Evolutionary conservation across 2,797 vertebrate genomes (phyloP).

Genomic region (Arrhamphus sclerolepis): DNA sequence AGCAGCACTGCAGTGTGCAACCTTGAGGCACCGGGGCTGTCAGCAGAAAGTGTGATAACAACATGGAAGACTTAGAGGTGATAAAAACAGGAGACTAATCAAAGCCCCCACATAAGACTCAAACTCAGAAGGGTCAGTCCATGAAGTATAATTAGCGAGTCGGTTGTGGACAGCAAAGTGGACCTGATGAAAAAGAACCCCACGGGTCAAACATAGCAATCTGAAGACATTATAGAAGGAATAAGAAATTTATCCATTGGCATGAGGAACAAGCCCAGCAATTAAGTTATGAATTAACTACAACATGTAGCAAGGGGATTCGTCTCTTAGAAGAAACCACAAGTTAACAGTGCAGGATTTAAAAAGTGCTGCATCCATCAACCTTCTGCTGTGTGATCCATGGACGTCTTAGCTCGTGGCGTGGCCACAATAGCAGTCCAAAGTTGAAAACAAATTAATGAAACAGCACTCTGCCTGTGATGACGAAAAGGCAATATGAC

Average conservation of each 20-base stretch:
- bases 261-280: constrained; percentile 59
- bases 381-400: constrained; percentile 34
- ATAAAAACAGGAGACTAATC: constrained; percentile 82
- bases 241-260: constrained; percentile 70
- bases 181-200: constrained; percentile 76
- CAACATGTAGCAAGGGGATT: constrained; percentile 60
- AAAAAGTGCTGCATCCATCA: constrained; percentile 23
- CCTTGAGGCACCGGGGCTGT: constrained; percentile 73
- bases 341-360: constrained; percentile 31
- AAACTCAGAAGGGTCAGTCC: constrained; percentile 77
- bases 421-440: constrained; percentile 13
- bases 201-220: constrained; percentile 68
- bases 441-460: constrained; percentile 55
- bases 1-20: constrained; percentile 68
- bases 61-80: constrained; percentile 72
- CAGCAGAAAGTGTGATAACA: constrained; percentile 78
- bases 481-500: constrained; percentile 67
- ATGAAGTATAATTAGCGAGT: constrained; percentile 81
- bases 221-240: constrained; percentile 70
- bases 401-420: constrained; percentile 27
- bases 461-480: constrained; percentile 60
- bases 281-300: constrained; percentile 74
- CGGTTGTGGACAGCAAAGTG: constrained; percentile 76
- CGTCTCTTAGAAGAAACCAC: constrained; percentile 36
- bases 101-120: constrained; percentile 73